These are phyloP conservation scores for Mormyrus iriodes DNA, from an alignment of 2,113 vertebrate species.

Conservation along the genomic window DNA sequence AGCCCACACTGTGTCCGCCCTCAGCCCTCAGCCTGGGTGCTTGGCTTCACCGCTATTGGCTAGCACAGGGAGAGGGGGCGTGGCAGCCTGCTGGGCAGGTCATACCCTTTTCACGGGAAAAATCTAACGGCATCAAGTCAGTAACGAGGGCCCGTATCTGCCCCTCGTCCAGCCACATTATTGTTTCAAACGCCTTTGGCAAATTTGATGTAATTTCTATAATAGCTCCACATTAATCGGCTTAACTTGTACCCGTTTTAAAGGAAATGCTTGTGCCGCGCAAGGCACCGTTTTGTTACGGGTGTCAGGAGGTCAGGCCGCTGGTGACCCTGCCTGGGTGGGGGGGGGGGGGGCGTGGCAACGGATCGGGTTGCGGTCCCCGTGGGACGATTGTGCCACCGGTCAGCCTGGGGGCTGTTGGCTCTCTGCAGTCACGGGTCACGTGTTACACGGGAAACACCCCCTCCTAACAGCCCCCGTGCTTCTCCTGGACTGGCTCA, in stretches of 20 bases:
- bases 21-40: background rate
- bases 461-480: background rate
- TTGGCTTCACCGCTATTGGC: background rate
- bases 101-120: background rate
- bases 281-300: background rate
- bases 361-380: background rate
- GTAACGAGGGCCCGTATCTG: conserved; percentile 47
- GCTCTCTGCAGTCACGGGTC: background rate
- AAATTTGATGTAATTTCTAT: conserved; percentile 46
- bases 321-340: background rate
- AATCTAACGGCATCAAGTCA: background rate
- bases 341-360: background rate
- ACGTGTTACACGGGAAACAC: background rate
- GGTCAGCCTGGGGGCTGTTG: background rate
- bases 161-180: conserved; percentile 49
- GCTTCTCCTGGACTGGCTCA: background rate
- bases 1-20: background rate
- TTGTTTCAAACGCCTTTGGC: conserved; percentile 45
- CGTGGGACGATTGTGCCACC: background rate
- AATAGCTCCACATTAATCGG: conserved; percentile 41
- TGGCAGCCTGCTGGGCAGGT: background rate
- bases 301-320: background rate
- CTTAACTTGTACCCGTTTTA: conserved; percentile 24
- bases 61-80: background rate
- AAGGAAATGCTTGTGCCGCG: background rate